These are phyloP conservation scores for Australoheros facetus DNA, from an alignment of 2,797 vertebrate species.

Conservation along the genomic window DNA sequence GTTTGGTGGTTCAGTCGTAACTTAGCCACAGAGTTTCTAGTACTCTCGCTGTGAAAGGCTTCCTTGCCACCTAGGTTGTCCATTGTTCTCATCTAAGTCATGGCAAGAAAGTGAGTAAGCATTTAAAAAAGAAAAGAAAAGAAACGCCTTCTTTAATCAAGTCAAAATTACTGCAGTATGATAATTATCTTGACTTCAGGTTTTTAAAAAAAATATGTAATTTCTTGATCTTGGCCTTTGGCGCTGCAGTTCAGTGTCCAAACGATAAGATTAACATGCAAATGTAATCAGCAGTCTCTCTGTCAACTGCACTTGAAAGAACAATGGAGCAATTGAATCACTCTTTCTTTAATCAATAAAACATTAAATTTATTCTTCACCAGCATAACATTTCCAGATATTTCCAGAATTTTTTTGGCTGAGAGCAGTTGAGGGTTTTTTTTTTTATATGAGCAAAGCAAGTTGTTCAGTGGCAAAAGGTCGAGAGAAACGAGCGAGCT, in stretches of 20 bases:
- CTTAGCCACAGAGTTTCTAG: neutral
- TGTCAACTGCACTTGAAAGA: constrained; percentile 24
- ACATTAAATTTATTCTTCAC: constrained; percentile 14
- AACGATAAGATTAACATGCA: constrained; percentile 18
- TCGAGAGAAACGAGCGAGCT: constrained; percentile 42
- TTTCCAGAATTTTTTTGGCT: constrained; percentile 8
- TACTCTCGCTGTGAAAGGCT: neutral
- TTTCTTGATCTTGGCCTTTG: constrained; percentile 2
- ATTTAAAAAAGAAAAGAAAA: neutral
- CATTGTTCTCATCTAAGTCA: neutral
- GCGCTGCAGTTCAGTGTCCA: neutral
- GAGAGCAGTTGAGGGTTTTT: neutral
- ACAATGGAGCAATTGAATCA: constrained; percentile 17
- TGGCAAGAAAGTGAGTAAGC: neutral
- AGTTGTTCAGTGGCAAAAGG: constrained; percentile 39
- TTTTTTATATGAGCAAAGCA: constrained; percentile 10
- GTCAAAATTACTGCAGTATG: neutral
- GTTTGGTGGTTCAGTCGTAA: neutral
- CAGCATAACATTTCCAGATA: neutral
- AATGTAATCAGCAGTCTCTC: constrained; percentile 42
- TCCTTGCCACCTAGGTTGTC: neutral
- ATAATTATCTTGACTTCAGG: constrained; percentile 6
- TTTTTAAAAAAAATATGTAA: neutral
- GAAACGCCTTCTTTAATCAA: constrained; percentile 1
- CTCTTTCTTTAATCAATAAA: neutral